A percentile compares a stretch with the other conserved stretches of the same genome.
phyloP scores from a whole-genome alignment of 1,140 invertebrate species.

The Scaptomyza montana region DNA sequence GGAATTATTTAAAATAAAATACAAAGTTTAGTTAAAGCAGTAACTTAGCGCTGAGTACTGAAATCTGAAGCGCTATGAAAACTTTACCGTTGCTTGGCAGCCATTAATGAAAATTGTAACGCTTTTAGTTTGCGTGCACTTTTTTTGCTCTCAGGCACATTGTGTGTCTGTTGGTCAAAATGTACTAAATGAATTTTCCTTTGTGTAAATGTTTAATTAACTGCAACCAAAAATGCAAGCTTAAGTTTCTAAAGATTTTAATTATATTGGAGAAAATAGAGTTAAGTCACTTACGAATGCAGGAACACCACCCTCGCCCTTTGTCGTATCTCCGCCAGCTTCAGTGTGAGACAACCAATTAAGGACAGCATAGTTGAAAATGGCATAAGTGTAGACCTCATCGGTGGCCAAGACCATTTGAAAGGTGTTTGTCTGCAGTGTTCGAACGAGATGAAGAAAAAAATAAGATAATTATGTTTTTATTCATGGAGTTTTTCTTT shows the following conservation, averaged over 20 bases:
- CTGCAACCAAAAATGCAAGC: conserved; percentile 24
- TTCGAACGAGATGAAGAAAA: neutral
- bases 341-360: conserved; percentile 96
- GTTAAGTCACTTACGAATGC: conserved; percentile 90
- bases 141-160: neutral
- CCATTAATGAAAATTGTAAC: conserved; percentile 28
- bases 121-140: neutral
- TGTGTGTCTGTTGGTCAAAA: neutral
- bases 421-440: conserved; percentile 94
- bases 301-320: conserved; percentile 93
- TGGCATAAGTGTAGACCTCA: conserved; percentile 96
- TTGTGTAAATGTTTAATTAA: conserved; percentile 66
- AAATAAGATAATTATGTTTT: neutral
- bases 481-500: too few species aligned
- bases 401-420: conserved; percentile 96
- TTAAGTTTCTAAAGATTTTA: neutral
- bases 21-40: conserved; percentile 3
- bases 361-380: conserved; percentile 96
- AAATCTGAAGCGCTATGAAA: conserved; percentile 16
- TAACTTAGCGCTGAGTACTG: neutral
- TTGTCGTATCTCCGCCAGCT: conserved; percentile 93
- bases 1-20: neutral
- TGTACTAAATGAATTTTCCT: conserved; percentile 27
- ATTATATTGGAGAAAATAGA: conserved; percentile 3
- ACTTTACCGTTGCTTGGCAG: conserved; percentile 34